Base-by-base conservation (phyloP, 2,888 invertebrate genomes). In the Pristionchus japonicus region DNA sequence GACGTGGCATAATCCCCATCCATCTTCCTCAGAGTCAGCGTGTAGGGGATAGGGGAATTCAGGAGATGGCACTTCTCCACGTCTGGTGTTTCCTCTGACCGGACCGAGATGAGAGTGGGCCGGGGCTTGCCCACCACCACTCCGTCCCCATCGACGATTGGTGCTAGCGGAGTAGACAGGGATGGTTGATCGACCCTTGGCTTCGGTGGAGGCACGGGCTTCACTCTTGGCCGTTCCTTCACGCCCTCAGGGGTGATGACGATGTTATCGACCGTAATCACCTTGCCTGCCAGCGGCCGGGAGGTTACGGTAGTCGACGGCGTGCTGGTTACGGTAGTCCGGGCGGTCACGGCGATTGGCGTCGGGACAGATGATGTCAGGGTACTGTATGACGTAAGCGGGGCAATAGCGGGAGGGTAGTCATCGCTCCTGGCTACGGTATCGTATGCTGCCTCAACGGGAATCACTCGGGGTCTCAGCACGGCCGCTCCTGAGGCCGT, bases 1-100 rank as follows among this genome's bases (percentile, higher is more conserved):
- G 57, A 77, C 86, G 89, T 82, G 7, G 89, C 52, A 57, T 90
- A 90, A 23, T 74, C 74, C 3, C 74, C 37, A 20, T 77, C 87
- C 11, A 93, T 90, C 93, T 89, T 93, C 40, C 94, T 89, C 90
- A 94, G 91, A 23, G 94, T 94, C 49, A 94, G 89, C 3, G 94
- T 94, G 89, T 94, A 94, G 9, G 94, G 94, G 31, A 94, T 92
- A 57, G 92, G 92, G 31, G 91, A 91, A 86, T 92, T 92, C 89
- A 92, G 91, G 17, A 93, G 88, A 84, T 92, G 92, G 74, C 90
- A 91, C 84, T 92, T 92, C 88, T 92, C 90, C n/a, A 93, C 90
- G 52, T 93, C 93, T 15, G 93, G 94, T 47, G 89, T 89, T 61
- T 94, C 94, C 57, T 93, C 94, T 61, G 91, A 90, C 88, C 93